Percentiles rank a stretch among this genome's conserved stretches.
These are phyloP conservation scores for Darevskia nairensis DNA, from an alignment of 2,797 vertebrate species.

Conservation along the genomic window DNA sequence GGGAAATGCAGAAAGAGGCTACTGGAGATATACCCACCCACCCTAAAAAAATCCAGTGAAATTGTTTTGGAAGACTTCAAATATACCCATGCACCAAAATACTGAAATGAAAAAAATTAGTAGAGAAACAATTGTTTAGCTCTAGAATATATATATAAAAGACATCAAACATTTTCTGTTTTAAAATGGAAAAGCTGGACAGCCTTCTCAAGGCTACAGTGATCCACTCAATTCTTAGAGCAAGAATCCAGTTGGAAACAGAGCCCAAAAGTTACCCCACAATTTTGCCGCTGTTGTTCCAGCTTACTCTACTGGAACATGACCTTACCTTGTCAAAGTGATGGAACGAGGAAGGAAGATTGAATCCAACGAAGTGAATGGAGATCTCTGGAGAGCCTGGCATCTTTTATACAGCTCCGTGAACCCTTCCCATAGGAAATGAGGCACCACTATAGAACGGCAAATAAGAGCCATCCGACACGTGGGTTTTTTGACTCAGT, in stretches of 20 bases:
- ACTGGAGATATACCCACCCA: background rate
- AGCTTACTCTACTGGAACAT: background rate
- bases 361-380: background rate
- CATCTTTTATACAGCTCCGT: background rate
- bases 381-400: background rate
- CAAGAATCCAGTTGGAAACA: background rate
- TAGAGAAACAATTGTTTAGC: too few relatives aligned
- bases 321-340: background rate
- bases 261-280: background rate
- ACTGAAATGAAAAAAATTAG: too few relatives aligned
- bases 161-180: too few relatives aligned
- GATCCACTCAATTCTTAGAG: background rate
- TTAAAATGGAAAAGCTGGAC: too few relatives aligned
- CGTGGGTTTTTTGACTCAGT: background rate
- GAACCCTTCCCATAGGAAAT: background rate
- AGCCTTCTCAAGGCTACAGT: too few relatives aligned
- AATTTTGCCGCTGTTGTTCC: too few relatives aligned
- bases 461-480: background rate
- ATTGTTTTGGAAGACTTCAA: background rate
- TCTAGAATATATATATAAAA: too few relatives aligned
- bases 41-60: background rate
- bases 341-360: background rate
- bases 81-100: too few relatives aligned
- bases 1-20: too few relatives aligned
- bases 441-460: background rate